Conservation (phyloP, 2,797 vertebrate species). For the Gobionotothen gibberifrons region DNA sequence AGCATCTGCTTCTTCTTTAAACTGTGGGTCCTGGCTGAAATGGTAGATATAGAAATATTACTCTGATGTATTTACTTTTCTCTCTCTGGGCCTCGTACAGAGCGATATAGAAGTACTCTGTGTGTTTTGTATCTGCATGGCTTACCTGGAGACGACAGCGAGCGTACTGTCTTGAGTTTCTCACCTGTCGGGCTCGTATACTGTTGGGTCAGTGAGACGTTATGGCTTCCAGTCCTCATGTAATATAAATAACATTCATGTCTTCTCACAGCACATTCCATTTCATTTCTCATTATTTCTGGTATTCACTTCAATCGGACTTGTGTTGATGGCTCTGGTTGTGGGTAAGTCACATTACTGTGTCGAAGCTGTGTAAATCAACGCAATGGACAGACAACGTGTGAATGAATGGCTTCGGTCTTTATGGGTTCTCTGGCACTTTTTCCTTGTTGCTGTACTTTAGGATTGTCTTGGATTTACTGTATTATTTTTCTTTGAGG, state of each 20-base stretch:
- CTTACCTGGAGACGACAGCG: slow-evolving; percentile 62
- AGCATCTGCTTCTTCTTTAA: slow-evolving; percentile 48
- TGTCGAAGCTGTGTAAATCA: slow-evolving; percentile 64
- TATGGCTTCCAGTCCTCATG: slow-evolving; percentile 61
- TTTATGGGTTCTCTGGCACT: slow-evolving; percentile 80
- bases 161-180: slow-evolving; percentile 42
- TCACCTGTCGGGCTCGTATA: slow-evolving; percentile 39
- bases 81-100: slow-evolving; percentile 52
- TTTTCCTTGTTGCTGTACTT: slow-evolving; percentile 82
- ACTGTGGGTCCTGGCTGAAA: slow-evolving; percentile 38
- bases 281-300: slow-evolving; percentile 50
- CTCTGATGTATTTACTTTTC: slow-evolving; percentile 62
- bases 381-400: slow-evolving; percentile 57
- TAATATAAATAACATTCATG: slow-evolving; percentile 34
- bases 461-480: slow-evolving; percentile 80
- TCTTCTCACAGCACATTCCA: slow-evolving; percentile 63
- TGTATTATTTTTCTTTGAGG: slow-evolving; percentile 78
- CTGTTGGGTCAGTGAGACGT: slow-evolving; percentile 49
- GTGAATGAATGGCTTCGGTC: slow-evolving; percentile 70
- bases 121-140: slow-evolving; percentile 77
- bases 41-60: slow-evolving; percentile 53
- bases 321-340: slow-evolving; percentile 53
- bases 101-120: slow-evolving; percentile 61
- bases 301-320: slow-evolving; percentile 42
- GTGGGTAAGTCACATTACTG: slow-evolving; percentile 57